phyloP scores from a whole-genome alignment of 2,888 invertebrate species.

The Thymelicus acteon region DNA sequence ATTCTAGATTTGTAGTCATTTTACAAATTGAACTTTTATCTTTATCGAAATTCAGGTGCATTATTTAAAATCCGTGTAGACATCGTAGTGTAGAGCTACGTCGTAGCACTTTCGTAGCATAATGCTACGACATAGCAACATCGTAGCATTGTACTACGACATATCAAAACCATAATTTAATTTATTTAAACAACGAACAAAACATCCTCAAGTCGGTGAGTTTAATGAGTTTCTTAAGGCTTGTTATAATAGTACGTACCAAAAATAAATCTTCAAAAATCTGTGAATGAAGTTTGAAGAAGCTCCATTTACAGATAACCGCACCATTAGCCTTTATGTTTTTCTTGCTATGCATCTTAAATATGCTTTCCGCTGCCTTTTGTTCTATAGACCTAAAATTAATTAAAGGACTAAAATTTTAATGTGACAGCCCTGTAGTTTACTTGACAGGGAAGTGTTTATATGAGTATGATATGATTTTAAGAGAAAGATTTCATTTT shows the following conservation, averaged over 20 bases:
- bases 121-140: conserved; percentile 25
- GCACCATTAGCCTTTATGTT: conserved; percentile 13
- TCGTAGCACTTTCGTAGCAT: conserved; percentile 29
- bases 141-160: not conserved
- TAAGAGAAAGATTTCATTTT: too few relatives aligned
- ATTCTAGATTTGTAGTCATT: not conserved
- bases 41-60: too few relatives aligned
- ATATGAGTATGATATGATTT: not conserved
- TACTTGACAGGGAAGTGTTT: not conserved
- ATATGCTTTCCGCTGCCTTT: not conserved
- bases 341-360: too few relatives aligned
- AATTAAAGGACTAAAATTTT: not conserved
- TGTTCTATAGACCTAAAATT: conserved; percentile 2
- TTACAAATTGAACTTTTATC: too few relatives aligned
- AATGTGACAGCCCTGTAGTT: not conserved
- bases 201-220: not conserved
- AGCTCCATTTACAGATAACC: conserved; percentile 16
- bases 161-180: too few relatives aligned
- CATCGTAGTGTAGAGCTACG: not conserved
- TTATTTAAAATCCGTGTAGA: not conserved
- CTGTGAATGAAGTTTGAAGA: conserved; percentile 11
- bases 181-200: not conserved
- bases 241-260: conserved; percentile 5
- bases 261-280: conserved; percentile 11
- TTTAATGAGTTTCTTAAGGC: conserved; percentile 7